Evolutionary conservation across 1,140 invertebrate species (phyloP), one percentile per base, ranked within the genome.

Genomic region (Armadillidium nasatum): DNA sequence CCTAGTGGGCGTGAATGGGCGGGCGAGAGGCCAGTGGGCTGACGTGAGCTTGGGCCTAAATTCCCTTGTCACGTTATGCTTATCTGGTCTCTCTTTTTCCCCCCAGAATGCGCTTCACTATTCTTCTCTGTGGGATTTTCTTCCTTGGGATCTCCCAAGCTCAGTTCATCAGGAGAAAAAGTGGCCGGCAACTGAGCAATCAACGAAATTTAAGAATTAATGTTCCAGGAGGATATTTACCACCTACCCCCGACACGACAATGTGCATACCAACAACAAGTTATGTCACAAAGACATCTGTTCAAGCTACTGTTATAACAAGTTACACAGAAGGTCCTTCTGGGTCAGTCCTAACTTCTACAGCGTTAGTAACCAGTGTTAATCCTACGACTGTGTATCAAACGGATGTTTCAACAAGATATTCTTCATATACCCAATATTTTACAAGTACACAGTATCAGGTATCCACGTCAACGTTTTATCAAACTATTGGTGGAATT

Each of bases 21-120:
- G 50, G 33, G 50, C 50, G 50, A 60, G 50, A 60, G 50, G 50
- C 50, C 50, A 60, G 50, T 13, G 19, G 50, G 50, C 50, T 60
- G 50, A 60, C 50, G 50, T 60, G 50, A 60, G 50, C 50, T 19
- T 13, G 50, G 50, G 50, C 50, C 50, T 9, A 9, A 9, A 50
- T 15, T 60, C 50, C 50, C 50, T 15, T 13, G 50, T 19, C 50
- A 60, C 50, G 50, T 60, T 60, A 60, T 60, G 50, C 50, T 60
- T 60, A 60, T 60, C 50, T 60, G 50, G 50, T 60, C 50, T 60
- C 50, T 60, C 50, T 60, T 60, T 60, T 60, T 60, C 19, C 19
- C 50, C 50, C 19, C 50, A 60, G 50, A 60, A 60, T 60, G 50
- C 50, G 50, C 50, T 19, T 60, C 11, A 13, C 50, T 19, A 19